Evolutionary conservation across 2,797 vertebrate species (phyloP).

Genomic region (Chrysocyon brachyurus): DNA sequence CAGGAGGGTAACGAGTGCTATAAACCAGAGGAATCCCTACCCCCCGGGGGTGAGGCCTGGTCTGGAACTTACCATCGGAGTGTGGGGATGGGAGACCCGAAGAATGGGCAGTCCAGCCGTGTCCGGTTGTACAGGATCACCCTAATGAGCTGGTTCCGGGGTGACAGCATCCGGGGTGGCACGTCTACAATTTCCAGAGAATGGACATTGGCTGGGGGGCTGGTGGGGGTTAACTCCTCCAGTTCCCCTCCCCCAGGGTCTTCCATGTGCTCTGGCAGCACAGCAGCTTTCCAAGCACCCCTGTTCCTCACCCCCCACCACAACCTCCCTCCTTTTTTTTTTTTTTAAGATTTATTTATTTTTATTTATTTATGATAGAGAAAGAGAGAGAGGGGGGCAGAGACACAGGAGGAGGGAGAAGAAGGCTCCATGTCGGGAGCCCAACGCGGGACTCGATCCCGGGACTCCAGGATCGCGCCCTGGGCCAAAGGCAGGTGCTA

Average conservation of each 20-base stretch:
- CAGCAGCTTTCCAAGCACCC: neutral
- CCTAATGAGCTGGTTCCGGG: conserved; percentile 95
- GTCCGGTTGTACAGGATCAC: conserved; percentile 96
- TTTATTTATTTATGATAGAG: too few species aligned
- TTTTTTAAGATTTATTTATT: too few species aligned
- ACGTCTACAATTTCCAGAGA: conserved; percentile 90
- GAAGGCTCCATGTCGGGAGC: too few species aligned
- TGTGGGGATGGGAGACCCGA: conserved; percentile 96
- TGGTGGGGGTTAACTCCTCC: neutral
- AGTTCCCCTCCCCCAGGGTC: neutral
- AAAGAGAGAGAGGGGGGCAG: too few species aligned
- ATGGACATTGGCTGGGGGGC: neutral
- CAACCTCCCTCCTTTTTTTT: neutral
- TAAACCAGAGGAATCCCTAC: neutral
- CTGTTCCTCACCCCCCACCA: neutral
- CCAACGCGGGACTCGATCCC: too few species aligned
- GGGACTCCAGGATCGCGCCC: too few species aligned
- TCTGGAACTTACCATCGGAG: conserved; percentile 94
- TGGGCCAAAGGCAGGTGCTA: too few species aligned
- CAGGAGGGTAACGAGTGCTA: neutral
- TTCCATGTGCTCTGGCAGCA: neutral
- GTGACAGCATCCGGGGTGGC: conserved; percentile 93
- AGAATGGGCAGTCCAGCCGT: conserved; percentile 95
- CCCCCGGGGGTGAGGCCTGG: neutral
- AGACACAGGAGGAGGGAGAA: too few species aligned